phyloP scores from a whole-genome alignment of 1,140 invertebrate species.

The Leptinotarsa lineolata region DNA sequence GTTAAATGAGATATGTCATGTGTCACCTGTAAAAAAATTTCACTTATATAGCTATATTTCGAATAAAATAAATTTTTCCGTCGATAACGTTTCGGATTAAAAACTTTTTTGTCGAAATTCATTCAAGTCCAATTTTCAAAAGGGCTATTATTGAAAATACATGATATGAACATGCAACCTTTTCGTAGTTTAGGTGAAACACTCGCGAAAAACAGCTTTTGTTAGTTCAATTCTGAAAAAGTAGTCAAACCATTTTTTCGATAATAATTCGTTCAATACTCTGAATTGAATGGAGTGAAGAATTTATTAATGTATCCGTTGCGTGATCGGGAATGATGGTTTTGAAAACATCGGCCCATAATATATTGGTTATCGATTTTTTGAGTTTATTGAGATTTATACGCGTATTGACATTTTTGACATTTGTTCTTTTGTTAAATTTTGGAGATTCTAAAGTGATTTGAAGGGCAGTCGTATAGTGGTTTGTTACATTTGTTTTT shows the following conservation, averaged over 20 bases:
- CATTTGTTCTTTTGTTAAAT: no score
- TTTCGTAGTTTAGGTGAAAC: no score
- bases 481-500: conserved; percentile 10
- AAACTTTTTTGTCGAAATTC: not conserved
- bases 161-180: no score
- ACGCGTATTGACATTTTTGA: not conserved
- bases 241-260: no score
- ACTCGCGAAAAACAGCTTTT: no score
- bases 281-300: no score
- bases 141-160: no score
- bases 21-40: not conserved
- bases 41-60: not conserved
- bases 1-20: conserved; percentile 87
- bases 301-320: no score
- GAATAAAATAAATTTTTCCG: no score
- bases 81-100: no score
- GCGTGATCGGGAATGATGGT: not conserved
- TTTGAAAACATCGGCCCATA: not conserved
- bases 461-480: conserved; percentile 6
- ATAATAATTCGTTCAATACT: no score
- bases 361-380: not conserved
- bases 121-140: conserved; percentile 54
- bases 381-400: conserved; percentile 2
- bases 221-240: no score
- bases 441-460: not conserved